Evolutionary conservation across 2,113 vertebrate genomes (phyloP).

Genomic region (Coreoperca whiteheadi): DNA sequence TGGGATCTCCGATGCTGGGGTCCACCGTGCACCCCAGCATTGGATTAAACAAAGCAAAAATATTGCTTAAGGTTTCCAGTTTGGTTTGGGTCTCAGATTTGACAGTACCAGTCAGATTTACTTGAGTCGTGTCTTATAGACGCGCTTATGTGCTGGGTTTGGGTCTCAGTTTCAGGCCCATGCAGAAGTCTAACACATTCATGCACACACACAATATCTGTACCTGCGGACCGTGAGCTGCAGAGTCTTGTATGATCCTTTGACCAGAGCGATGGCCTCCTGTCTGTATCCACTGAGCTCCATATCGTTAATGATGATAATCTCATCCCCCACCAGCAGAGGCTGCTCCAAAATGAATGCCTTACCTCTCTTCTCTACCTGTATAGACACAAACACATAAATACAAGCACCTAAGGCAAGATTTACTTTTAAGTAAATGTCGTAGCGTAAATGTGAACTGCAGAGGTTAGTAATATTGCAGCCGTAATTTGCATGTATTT

Average conservation of each 20-base stretch:
- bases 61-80: not conserved
- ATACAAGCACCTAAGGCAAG: not conserved
- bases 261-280: constrained; percentile 93
- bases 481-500: not conserved
- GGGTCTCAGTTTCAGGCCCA: not conserved
- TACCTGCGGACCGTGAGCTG: constrained; percentile 92
- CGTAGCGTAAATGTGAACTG: not conserved
- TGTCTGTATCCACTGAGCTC: constrained; percentile 90
- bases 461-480: not conserved
- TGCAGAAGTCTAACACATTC: not conserved
- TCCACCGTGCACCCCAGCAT: too few species aligned
- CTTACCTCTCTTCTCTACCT: constrained; percentile 94
- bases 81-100: not conserved
- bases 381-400: constrained; percentile 58
- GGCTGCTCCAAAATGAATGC: constrained; percentile 83
- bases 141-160: not conserved
- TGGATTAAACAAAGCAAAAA: not conserved
- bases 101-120: not conserved
- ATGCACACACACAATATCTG: not conserved
- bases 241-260: constrained; percentile 92
- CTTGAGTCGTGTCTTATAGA: not conserved
- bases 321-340: constrained; percentile 90
- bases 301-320: constrained; percentile 91
- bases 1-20: too few species aligned
- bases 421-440: not conserved